Conservation (phyloP, 2,113 vertebrate species). For the Thunnus maccoyii region DNA sequence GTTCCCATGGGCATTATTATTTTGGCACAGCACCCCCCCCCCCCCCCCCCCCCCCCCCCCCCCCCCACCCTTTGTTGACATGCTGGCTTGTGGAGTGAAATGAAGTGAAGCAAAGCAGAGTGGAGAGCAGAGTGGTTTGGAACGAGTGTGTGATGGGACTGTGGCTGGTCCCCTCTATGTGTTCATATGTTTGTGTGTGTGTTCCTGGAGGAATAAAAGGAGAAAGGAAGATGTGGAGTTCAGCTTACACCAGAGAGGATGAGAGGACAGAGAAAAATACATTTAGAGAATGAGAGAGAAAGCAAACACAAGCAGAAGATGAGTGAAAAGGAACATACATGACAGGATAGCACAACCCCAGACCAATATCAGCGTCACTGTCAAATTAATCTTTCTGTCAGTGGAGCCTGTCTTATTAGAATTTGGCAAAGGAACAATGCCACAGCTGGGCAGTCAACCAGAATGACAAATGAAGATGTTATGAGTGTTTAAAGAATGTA, state of each 20-base stretch:
- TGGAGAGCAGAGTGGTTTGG: constrained; percentile 50
- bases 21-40: constrained; percentile 27
- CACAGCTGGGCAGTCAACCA: not conserved
- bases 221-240: not conserved
- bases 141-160: constrained; percentile 43
- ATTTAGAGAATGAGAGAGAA: constrained; percentile 14
- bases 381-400: not conserved
- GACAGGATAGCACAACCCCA: not conserved
- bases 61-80: constrained; percentile 38
- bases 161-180: constrained; percentile 27
- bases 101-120: constrained; percentile 56
- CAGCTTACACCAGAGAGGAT: constrained; percentile 23
- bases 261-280: constrained; percentile 6
- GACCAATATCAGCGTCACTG: not conserved
- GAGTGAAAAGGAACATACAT: not conserved
- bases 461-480: not conserved
- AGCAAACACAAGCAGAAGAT: not conserved
- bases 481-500: constrained; percentile 3
- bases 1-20: constrained; percentile 57
- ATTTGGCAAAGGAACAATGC: constrained; percentile 1
- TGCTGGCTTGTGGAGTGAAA: constrained; percentile 63
- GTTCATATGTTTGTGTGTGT: not conserved
- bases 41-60: not conserved
- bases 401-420: not conserved
- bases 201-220: constrained; percentile 17